These are phyloP conservation scores for Tetrax tetrax DNA, from an alignment of 2,113 vertebrate species.

Conservation along the genomic window DNA sequence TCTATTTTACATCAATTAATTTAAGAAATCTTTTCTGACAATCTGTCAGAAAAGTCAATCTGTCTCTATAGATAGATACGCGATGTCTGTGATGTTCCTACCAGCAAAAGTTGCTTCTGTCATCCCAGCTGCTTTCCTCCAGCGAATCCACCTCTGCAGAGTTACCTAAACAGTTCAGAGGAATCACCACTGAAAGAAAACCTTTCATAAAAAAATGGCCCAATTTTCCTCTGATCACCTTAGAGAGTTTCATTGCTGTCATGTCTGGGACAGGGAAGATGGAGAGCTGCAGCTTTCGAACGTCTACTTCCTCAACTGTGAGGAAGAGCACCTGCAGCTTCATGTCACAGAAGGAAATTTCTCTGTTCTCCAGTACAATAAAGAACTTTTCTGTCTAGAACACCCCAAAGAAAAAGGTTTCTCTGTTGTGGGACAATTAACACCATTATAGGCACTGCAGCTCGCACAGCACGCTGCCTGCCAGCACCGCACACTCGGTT, in stretches of 20 bases:
- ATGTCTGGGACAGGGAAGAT: neutral
- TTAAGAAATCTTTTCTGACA: conserved; percentile 42
- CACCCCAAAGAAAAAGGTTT: neutral
- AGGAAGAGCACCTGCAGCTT: neutral
- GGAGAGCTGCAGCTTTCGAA: neutral
- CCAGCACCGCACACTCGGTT: rapidly evolving
- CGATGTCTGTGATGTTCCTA: conserved; percentile 38
- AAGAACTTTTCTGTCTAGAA: neutral
- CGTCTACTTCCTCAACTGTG: neutral
- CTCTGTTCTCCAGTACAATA: neutral
- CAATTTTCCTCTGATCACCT: neutral
- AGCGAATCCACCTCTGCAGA: neutral
- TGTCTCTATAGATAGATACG: neutral
- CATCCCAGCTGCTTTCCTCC: neutral
- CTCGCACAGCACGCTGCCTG: neutral
- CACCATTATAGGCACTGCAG: neutral
- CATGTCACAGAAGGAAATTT: neutral
- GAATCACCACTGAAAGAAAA: neutral
- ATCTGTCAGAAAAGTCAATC: conserved; percentile 39
- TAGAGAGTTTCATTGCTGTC: neutral
- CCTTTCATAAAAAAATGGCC: neutral
- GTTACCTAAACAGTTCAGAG: neutral
- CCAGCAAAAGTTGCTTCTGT: conserved; percentile 31
- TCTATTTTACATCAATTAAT: conserved; percentile 41
- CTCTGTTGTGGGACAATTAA: neutral